Evolutionary conservation across 2,113 vertebrate species (phyloP), one percentile per base, ranked within the genome.

Genomic region (Phalacrocorax pelagicus): DNA sequence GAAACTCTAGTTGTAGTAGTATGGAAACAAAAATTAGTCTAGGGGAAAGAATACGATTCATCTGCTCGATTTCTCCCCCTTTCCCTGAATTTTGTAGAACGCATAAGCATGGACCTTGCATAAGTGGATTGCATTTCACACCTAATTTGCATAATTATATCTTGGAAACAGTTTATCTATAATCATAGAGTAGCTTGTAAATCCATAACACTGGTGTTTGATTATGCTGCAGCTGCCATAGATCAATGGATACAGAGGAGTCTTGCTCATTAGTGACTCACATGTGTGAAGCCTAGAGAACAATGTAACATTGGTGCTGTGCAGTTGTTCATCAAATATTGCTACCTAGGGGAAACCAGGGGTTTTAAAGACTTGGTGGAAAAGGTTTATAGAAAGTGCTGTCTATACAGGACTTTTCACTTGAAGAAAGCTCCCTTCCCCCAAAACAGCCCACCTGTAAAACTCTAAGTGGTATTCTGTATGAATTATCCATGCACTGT

Each of bases 151-250:
- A 79, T 91, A 96, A 96, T 95, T 93, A 93, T n/a, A 86, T 90
- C 94, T 95, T 96, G 91, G 86, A 90, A 89, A 74, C 49, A 74
- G 82, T 94, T 96, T 87, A 96, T 94, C 89, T 92, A 59, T 96
- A 95, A 97, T 97, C 81, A 94, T 5, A 77, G 91, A 40, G 77
- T 81, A 72, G 81, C 91, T 92, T 83, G 73, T 95, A 88, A 61
- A 20, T 46, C 88, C 89, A 95, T 84, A 96, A 85, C 80, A 73
- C 29, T 16, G 65, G 36, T 63, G 88, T 93, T 92, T 94, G 92
- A 90, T 91, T 92, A 67, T 86, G 58, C 91, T 95, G 81, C 91
- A 96, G 87, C 88, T 96, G 93, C 91, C 86, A 57, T 54, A 95
- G 94, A 96, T 97, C 89, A 85, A 26, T 89, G 94, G 93, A 95